Base-by-base conservation (phyloP, 2,113 vertebrate genomes). In the Rostratula benghalensis region DNA sequence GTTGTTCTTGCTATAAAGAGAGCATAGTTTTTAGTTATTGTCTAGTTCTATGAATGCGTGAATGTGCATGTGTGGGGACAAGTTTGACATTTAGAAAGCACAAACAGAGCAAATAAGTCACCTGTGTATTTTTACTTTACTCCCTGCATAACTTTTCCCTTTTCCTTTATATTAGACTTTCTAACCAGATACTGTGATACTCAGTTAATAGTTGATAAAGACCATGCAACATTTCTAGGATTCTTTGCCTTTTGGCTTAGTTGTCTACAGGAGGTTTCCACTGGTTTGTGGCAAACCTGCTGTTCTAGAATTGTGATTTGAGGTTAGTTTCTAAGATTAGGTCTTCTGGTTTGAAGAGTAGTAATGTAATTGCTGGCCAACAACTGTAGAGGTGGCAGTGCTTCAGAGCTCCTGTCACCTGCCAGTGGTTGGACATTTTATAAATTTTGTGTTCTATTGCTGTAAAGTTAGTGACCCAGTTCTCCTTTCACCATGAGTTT, bases 11-110 rank as follows among this genome's bases (percentile, higher is more conserved):
- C 65, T 91, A 96, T 96, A 97, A 97, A 95, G 96, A 95, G 84
- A 97, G 89, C 89, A 95, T n/a, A 95, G 94, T 97, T 97, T 95
- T 95, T 97, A 81, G 53, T 94, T 92, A 79, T 27, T 93, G 76
- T 77, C 84, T 84, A 77, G 48, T 93, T 79, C 35, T 87, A 74
- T 90, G 76, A 95, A 93, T 97, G 76, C 69, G 43, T 95, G 35
- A 93, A 76, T 87, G 35, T 90, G 30, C 48, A 35, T 94, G 90
- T 69, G 89, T 69, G 94, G 94, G 97, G 90, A 77, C 78, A 88
- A 80, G 30, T 76, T 59, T 97, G 95, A 96, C 95, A 96, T 97
- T 97, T 97, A 94, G 67, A 94, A 95, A 93, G 69, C 37, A 91
- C 60, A 91, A 83, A 83, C 53, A 87, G 74, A 91, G 73, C 95